Percentiles rank a stretch among this genome's conserved stretches.
phyloP scores from a whole-genome alignment of 2,888 invertebrate species.

The Xylocampa areola region DNA sequence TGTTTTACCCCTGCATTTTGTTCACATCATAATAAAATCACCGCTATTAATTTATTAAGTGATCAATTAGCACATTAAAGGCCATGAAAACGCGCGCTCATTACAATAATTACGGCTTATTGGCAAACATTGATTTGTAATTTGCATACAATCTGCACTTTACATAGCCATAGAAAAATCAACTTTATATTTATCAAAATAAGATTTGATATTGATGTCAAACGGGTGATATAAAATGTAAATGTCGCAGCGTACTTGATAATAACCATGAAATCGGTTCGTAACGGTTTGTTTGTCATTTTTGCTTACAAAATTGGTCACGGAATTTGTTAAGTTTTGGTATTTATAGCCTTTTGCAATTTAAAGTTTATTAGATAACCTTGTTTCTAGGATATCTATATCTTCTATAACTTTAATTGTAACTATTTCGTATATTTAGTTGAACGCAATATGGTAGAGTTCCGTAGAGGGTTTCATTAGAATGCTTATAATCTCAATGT shows the following conservation, averaged over 20 bases:
- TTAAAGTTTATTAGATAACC: conserved; percentile 3
- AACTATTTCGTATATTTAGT: no score
- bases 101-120: conserved; percentile 60
- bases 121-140: conserved; percentile 60
- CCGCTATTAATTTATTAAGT: conserved; percentile 51
- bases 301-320: conserved; percentile 29
- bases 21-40: conserved; percentile 40
- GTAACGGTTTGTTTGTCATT: conserved; percentile 39
- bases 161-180: background rate
- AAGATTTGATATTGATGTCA: conserved; percentile 7
- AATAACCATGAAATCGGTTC: conserved; percentile 53
- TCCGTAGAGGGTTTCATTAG: no score
- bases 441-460: no score
- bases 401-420: background rate
- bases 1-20: conserved; percentile 11
- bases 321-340: conserved; percentile 42
- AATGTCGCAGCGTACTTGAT: conserved; percentile 52
- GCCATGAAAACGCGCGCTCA: conserved; percentile 55
- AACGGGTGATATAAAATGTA: conserved; percentile 30
- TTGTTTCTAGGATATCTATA: conserved; percentile 10
- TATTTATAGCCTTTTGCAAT: conserved; percentile 30
- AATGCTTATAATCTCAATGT: no score
- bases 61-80: conserved; percentile 61
- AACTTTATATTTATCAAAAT: background rate
- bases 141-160: conserved; percentile 59